Base-by-base conservation (phyloP, 2,113 vertebrate genomes). In the Lampris megalopsis region DNA sequence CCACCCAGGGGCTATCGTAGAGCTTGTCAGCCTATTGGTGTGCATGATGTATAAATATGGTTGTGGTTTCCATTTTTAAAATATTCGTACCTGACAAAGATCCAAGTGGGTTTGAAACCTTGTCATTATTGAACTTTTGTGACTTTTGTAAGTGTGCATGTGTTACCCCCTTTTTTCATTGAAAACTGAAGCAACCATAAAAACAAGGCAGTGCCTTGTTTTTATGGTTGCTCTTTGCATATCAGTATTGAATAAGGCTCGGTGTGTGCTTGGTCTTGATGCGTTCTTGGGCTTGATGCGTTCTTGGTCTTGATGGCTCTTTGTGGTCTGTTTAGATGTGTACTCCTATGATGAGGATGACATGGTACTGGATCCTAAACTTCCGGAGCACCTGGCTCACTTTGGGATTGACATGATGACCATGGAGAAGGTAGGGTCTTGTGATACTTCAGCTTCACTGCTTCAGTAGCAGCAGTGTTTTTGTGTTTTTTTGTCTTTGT, bases 341-440 rank as follows among this genome's bases (percentile, higher is more conserved):
- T 99, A 98, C 80, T 99, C 98, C 0, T 99, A 99, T 0, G 97
- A 98, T 0, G 98, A 99, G 76, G 98, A 99, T 49, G 98, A 99
- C 80, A 99, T 99, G 98, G 98, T 99, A 1, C 89, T 99, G 82
- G 97, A 99, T 88, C 94, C 97, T 50, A 98, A 95, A 90, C 92
- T 99, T 65, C 96, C 98, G 1, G 98, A 99, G 72, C 98, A 99
- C 58, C 91, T 99, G 3, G 54, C 96, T 79, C 98, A 99, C 87
- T 99, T 99, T 76, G 98, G 98, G 56, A 99, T 99, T 2, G 93
- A 99, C 93, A 99, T 99, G 98, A 96, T 99, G 88, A 98, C 97
- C 86, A 99, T 99, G 98, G 96, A 99, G 90, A 99, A 99, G 95
- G 97, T 95, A 86, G 88, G 8, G 67, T 68, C 67, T 41, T 41